Base-by-base conservation (phyloP, 2,888 invertebrate genomes). In the Heliconius aoede region DNA sequence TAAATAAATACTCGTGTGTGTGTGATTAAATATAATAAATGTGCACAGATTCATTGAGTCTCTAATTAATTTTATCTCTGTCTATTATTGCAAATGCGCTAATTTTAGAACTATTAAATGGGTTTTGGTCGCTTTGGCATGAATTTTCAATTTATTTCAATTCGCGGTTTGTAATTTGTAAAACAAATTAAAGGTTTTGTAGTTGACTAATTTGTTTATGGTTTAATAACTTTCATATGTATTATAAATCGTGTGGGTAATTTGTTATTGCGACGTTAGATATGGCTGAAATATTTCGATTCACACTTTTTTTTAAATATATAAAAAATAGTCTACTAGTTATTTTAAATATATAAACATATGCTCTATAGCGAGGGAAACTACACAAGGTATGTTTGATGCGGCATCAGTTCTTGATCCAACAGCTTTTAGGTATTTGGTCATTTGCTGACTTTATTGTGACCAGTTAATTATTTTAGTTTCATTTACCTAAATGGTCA, bases 21-120 rank as follows among this genome's bases (percentile, higher is more conserved):
- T 69, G 13, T 69, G 30, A 69, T n/a, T 30, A 30, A 51, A 69
- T 51, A 69, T 69, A 72, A 60, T 72, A 32, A 60, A 51, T 72
- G 60, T 26, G 30, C 24, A 60, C 18, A 60, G 15, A 60, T 72
- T 58, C 72, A 78, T 40, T 74, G 74, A 72, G 68, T 78, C 68
- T 67, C 72, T 78, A 72, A 78, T 78, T 78, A 76, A 78, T 72
- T 74, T 76, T 72, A 72, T 74, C 32, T 62, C 76, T 72, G 68
- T 78, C 78, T 76, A 78, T 78, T 76, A 78, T 72, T 26, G 72
- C 62, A 65, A 67, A 60, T 62, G 78, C 76, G 62, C 74, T 74
- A 74, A 68, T 76, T 78, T 78, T 74, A 64, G 58, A 64, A 62
- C 68, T 72, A n/a, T 72, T 74, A 51, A 76, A 76, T 78, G 74